These are phyloP conservation scores for Ellobius talpinus DNA, from an alignment of 2,113 vertebrate genomes.

Conservation along the genomic window DNA sequence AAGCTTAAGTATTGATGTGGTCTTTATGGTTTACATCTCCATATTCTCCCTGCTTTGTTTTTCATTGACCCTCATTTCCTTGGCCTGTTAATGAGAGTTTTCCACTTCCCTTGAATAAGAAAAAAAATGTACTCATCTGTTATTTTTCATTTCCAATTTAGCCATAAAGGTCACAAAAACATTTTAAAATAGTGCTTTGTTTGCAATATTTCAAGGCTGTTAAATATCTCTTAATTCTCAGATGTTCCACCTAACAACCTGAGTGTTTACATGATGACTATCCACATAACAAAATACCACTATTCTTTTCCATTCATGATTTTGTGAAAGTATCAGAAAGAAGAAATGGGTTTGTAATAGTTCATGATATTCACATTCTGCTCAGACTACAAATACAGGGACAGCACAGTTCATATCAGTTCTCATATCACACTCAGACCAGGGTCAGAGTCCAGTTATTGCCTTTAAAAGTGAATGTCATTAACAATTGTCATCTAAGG, in stretches of 20 bases:
- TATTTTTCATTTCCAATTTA: conserved; percentile 77
- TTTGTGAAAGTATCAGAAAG: not conserved
- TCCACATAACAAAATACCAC: conserved; percentile 31
- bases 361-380: conserved; percentile 27
- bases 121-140: conserved; percentile 55
- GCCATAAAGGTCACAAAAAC: conserved; percentile 72
- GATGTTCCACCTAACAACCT: not conserved
- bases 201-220: conserved; percentile 60
- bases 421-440: conserved; percentile 68
- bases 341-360: conserved; percentile 33
- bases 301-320: conserved; percentile 5
- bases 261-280: conserved; percentile 50
- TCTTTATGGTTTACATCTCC: not conserved
- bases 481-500: not conserved
- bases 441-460: conserved; percentile 55
- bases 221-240: conserved; percentile 68
- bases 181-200: conserved; percentile 72
- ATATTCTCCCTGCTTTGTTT: not conserved
- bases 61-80: conserved; percentile 51
- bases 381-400: not conserved
- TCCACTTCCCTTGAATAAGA: conserved; percentile 54
- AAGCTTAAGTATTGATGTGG: not conserved
- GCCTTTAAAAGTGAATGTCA: conserved; percentile 51
- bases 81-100: conserved; percentile 54
- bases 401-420: conserved; percentile 36